Percentiles rank a stretch among this genome's conserved stretches.
These are phyloP conservation scores for Caenorhabditis doughertyi DNA, from an alignment of 2,888 invertebrate species.

Conservation along the genomic window DNA sequence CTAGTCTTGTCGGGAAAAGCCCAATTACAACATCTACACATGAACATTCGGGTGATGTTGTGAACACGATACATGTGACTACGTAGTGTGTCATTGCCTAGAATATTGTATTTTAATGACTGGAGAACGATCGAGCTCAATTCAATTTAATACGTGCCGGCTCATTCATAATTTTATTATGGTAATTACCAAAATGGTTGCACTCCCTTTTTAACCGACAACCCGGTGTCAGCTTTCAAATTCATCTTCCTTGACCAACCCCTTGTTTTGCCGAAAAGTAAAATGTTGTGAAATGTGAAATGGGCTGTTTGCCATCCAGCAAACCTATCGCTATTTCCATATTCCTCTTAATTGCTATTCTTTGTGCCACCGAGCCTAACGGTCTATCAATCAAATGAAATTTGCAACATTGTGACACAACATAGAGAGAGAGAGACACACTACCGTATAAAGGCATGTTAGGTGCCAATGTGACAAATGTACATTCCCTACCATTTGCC, in stretches of 20 bases:
- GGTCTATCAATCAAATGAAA: slow-evolving; percentile 59
- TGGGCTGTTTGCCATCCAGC: slow-evolving; percentile 22
- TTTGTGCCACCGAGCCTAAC: slow-evolving; percentile 60
- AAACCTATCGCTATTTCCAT: slow-evolving; percentile 51
- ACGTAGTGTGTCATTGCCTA: slow-evolving; percentile 82
- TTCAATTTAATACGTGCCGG: slow-evolving; percentile 38
- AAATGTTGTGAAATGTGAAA: slow-evolving; percentile 36
- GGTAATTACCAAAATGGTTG: slow-evolving; percentile 54
- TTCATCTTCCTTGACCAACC: neutral
- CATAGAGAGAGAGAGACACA: neutral
- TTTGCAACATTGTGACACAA: slow-evolving; percentile 50
- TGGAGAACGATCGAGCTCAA: slow-evolving; percentile 10
- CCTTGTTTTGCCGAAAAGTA: slow-evolving; percentile 1
- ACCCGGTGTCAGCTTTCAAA: slow-evolving; percentile 56
- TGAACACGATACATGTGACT: slow-evolving; percentile 82
- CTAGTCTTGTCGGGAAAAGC: slow-evolving; percentile 82
- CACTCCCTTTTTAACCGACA: neutral
- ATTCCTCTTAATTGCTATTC: slow-evolving; percentile 59
- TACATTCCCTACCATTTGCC: slow-evolving; percentile 4
- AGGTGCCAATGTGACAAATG: slow-evolving; percentile 61
- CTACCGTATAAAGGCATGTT: slow-evolving; percentile 57
- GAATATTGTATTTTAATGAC: slow-evolving; percentile 55
- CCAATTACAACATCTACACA: slow-evolving; percentile 83
- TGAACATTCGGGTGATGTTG: slow-evolving; percentile 82
- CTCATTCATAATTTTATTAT: slow-evolving; percentile 54